Base-by-base conservation (phyloP, 1,140 invertebrate genomes). In the Macrobrachium rosenbergii region DNA sequence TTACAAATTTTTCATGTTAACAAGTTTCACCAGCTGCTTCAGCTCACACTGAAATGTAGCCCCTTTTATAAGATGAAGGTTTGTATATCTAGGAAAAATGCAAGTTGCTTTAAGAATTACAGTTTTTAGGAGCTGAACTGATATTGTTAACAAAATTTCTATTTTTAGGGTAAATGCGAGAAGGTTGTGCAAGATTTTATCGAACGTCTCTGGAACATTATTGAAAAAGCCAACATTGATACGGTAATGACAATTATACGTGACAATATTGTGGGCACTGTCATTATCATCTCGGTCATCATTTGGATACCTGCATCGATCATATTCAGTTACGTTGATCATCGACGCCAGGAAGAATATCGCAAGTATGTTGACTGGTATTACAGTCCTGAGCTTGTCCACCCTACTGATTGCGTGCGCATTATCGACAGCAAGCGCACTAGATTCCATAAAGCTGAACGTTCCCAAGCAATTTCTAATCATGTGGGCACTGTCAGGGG, bases 111-210 rank as follows among this genome's bases (percentile, higher is more conserved):
- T 52, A 10, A 52, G 52, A 52, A 52, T 52, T 52, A 0, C 52
- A 12, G 7, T 10, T 52, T 52, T 52, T 52, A 12, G 12, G 6
- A 52, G 0, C 52, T 12, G 52, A 52, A 52, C 52, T 52, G 12
- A 59, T 60, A n/a, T 89, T 45, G 17, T n/a, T 72, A 23, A 19
- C 67, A 69, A 23, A 37, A 43, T 45, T 28, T 67, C 60, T 77
- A 64, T 84, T 92, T 92, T 10, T 90, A 97, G 96, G 97, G 97
- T 19, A 93, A 96, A 2, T 98, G 97, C 91, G 96, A 98, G 91
- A 97, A 98, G 92, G 98, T 97, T 2, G 96, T 98, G 88, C 97
- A 98, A 92, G 97, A 98, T 91, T 96, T 98, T 14, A 96, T 98
- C 10, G 97, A 98, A 92, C 93, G 97, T 77, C 97, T 98, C 91